Conservation (phyloP, 1,140 invertebrate species). For the Melitaea cinxia region DNA sequence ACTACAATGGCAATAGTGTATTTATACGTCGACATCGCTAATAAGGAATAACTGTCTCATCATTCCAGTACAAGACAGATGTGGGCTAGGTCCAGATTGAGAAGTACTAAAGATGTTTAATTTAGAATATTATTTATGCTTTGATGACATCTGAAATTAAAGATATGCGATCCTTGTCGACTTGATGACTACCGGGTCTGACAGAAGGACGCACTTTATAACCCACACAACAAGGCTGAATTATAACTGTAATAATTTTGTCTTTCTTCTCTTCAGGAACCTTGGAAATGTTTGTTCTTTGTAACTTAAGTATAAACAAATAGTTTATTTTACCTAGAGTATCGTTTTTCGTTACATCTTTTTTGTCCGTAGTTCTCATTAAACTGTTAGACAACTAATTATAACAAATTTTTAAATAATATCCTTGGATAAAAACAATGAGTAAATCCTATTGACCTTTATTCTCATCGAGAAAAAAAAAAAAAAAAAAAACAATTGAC, state of each 20-base stretch:
- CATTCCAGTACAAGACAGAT: slow-evolving; percentile 18
- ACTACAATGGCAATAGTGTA: too few relatives aligned
- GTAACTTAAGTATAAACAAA: slow-evolving; percentile 43
- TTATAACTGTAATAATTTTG: slow-evolving; percentile 51
- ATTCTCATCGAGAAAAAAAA: too few relatives aligned
- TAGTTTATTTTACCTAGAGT: slow-evolving; percentile 34
- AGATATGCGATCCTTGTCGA: slow-evolving; percentile 40
- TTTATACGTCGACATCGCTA: not conserved
- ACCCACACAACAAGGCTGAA: slow-evolving; percentile 40
- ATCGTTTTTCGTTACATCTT: slow-evolving; percentile 10
- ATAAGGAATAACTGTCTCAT: slow-evolving; percentile 5
- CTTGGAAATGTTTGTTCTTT: slow-evolving; percentile 23
- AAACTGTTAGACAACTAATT: not conserved
- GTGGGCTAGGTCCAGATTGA: slow-evolving; percentile 21
- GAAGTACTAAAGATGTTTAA: slow-evolving; percentile 14
- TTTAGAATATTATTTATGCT: slow-evolving; percentile 39
- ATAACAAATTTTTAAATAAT: too few relatives aligned
- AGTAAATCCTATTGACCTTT: too few relatives aligned
- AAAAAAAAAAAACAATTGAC: too few relatives aligned
- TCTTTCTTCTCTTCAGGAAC: slow-evolving; percentile 37
- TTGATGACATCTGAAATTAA: slow-evolving; percentile 41
- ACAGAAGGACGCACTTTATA: slow-evolving; percentile 43
- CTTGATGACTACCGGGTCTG: slow-evolving; percentile 31
- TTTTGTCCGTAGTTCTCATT: not conserved
- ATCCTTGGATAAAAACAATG: too few relatives aligned